Percentiles rank a stretch among this genome's conserved stretches.
Conservation (phyloP, 2,888 invertebrate species). For the Panopea generosa region DNA sequence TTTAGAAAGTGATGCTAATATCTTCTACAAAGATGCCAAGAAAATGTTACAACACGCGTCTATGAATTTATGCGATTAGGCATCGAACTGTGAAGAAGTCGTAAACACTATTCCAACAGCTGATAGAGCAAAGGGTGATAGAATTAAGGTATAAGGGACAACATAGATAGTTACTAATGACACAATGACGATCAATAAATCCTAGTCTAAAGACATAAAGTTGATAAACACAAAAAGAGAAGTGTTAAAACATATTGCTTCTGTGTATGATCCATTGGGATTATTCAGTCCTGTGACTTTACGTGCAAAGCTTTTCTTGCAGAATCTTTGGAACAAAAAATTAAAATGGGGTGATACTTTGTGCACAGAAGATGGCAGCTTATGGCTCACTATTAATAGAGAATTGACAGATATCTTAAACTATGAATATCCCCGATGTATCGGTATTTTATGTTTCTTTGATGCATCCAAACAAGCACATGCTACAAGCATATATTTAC, state of each 20-base stretch:
- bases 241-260: slow-evolving; percentile 7
- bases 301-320: slow-evolving; percentile 24
- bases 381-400: no score
- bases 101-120: not conserved
- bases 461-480: slow-evolving; percentile 11
- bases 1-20: no score
- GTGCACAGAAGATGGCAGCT: not conserved
- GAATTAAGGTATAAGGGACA: slow-evolving; percentile 12
- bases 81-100: slow-evolving; percentile 20
- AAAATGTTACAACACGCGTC: no score
- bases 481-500: slow-evolving; percentile 7
- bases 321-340: slow-evolving; percentile 9
- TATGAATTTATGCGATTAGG: slow-evolving; percentile 38
- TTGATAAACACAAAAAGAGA: not conserved
- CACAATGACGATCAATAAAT: not conserved
- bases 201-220: not conserved
- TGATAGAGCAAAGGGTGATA: not conserved
- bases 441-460: not conserved
- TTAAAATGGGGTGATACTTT: slow-evolving; percentile 15
- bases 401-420: no score
- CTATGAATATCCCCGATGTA: not conserved
- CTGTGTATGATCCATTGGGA: slow-evolving; percentile 7
- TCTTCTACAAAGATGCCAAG: no score
- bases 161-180: slow-evolving; percentile 17
- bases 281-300: slow-evolving; percentile 16